Percentiles rank a stretch among this genome's conserved stretches.
These are phyloP conservation scores for Dysidea cf. avara DNA, from an alignment of 37 sponge, comb jelly and placozoan genomes.

Conservation along the genomic window DNA sequence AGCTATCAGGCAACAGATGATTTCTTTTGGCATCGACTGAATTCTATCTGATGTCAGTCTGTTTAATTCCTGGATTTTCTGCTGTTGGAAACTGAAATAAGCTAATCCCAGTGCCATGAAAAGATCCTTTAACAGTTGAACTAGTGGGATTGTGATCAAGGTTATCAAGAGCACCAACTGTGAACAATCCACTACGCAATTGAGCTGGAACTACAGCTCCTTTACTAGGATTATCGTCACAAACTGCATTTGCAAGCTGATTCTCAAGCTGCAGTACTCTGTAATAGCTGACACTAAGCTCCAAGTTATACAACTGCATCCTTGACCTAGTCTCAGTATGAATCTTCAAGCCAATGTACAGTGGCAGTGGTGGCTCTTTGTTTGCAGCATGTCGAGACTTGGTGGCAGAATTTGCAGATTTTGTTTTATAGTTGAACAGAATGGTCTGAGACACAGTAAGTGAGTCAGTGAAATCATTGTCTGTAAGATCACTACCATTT, in stretches of 20 bases:
- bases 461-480: slow-evolving; percentile 16
- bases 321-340: slow-evolving; percentile 22
- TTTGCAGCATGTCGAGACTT: slow-evolving; percentile 13
- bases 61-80: slow-evolving; percentile 1
- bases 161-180: slow-evolving; percentile 27
- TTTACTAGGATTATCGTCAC: no score
- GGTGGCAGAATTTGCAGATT: background rate
- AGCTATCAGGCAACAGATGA: slow-evolving; percentile 11
- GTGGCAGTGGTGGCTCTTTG: slow-evolving; percentile 13
- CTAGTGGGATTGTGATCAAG: slow-evolving; percentile 14
- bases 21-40: no score
- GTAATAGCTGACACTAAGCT: slow-evolving; percentile 17
- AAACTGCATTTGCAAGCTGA: slow-evolving; percentile 27
- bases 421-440: slow-evolving; percentile 24
- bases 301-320: slow-evolving; percentile 12
- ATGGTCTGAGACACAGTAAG: slow-evolving; percentile 16
- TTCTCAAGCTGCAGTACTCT: slow-evolving; percentile 9
- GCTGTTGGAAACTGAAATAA: slow-evolving; percentile 17
- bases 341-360: slow-evolving; percentile 18
- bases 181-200: no score
- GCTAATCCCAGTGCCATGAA: slow-evolving; percentile 20
- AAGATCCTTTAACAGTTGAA: slow-evolving; percentile 11
- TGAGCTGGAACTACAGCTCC: no score
- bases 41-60: background rate
- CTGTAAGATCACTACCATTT: background rate